phyloP scores from a whole-genome alignment of 2,888 invertebrate species.

The Xestia sexstrigata region DNA sequence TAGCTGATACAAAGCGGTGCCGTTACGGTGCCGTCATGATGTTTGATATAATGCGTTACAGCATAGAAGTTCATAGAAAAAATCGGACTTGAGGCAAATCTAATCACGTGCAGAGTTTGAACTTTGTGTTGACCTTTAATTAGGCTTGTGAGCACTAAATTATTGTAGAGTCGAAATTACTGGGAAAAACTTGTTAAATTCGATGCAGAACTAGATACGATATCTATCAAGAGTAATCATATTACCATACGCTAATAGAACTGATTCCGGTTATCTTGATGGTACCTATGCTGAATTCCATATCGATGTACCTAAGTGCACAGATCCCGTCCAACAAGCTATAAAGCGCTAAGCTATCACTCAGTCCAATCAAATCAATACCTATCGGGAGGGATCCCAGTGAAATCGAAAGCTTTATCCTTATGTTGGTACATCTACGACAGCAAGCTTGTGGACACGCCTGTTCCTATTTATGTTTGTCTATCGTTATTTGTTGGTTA shows the following conservation, averaged over 20 bases:
- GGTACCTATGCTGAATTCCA: background rate
- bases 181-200: background rate
- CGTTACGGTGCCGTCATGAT: background rate
- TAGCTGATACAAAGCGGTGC: background rate
- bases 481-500: background rate
- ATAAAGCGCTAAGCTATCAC: slow-evolving; percentile 25
- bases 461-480: background rate
- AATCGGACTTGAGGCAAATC: too few relatives aligned
- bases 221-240: background rate
- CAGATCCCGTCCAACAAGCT: slow-evolving; percentile 15
- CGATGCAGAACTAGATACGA: background rate
- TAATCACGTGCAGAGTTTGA: too few relatives aligned
- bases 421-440: background rate
- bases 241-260: background rate
- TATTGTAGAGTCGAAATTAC: background rate
- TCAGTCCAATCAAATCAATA: slow-evolving; percentile 39
- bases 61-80: too few relatives aligned
- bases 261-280: background rate
- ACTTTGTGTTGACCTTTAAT: background rate
- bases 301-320: background rate
- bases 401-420: slow-evolving; percentile 40
- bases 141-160: background rate
- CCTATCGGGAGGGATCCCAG: slow-evolving; percentile 7
- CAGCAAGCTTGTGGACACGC: slow-evolving; percentile 29
- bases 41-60: too few relatives aligned